A percentile compares a stretch with the other conserved stretches of the same genome.
These are phyloP conservation scores for Planiliza haematocheilus DNA, from an alignment of 2,113 vertebrate genomes.

Conservation along the genomic window DNA sequence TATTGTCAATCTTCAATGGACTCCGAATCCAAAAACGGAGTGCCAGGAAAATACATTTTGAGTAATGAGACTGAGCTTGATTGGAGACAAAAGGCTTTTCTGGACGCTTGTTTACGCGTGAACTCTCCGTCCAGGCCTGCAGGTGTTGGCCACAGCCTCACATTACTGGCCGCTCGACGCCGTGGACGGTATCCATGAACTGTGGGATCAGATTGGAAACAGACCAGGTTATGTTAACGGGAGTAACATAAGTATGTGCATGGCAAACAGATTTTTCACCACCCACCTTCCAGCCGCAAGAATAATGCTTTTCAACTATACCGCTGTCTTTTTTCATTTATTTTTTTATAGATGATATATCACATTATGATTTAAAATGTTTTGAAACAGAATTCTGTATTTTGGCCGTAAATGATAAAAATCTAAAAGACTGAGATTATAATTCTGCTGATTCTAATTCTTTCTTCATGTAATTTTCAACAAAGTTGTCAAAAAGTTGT, in stretches of 20 bases:
- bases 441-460: neutral
- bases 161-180: conserved; percentile 95
- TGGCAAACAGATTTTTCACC: conserved; percentile 44
- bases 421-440: neutral
- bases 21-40: conserved; percentile 7
- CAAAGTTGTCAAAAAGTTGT: conserved; percentile 25
- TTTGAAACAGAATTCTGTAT: too few relatives aligned
- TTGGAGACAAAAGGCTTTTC: conserved; percentile 17
- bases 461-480: neutral
- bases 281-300: conserved; percentile 39
- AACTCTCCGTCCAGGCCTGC: conserved; percentile 86
- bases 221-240: conserved; percentile 83
- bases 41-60: conserved; percentile 30
- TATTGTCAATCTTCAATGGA: conserved; percentile 38
- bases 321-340: conserved; percentile 16
- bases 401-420: neutral
- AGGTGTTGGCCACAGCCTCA: conserved; percentile 90
- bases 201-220: conserved; percentile 89
- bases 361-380: too few relatives aligned
- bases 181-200: conserved; percentile 91
- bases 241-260: conserved; percentile 81
- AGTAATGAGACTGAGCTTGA: conserved; percentile 40
- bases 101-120: conserved; percentile 53
- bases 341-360: too few relatives aligned
- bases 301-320: conserved; percentile 50